These are phyloP conservation scores for Gandaritis pyraliata DNA, from an alignment of 2,888 invertebrate species.

Conservation along the genomic window DNA sequence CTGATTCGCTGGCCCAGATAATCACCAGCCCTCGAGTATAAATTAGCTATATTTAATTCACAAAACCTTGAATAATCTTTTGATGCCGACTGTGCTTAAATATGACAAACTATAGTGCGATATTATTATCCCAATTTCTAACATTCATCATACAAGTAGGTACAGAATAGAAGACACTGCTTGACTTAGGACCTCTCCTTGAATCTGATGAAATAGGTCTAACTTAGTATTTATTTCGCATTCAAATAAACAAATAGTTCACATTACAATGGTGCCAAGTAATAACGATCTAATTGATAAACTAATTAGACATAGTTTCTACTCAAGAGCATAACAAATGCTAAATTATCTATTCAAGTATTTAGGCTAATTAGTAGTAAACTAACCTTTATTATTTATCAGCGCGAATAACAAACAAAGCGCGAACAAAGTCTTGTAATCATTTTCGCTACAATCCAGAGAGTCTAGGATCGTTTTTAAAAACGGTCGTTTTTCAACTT, in stretches of 20 bases:
- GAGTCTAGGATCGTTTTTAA: constrained; percentile 94
- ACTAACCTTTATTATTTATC: constrained; percentile 95
- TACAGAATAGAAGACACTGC: background rate
- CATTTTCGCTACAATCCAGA: constrained; percentile 95
- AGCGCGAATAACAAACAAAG: constrained; percentile 96
- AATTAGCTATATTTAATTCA: too few species aligned
- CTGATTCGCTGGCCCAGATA: too few species aligned
- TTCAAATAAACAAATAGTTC: background rate
- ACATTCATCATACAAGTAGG: background rate
- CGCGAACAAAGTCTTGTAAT: constrained; percentile 96
- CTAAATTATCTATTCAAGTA: constrained; percentile 19
- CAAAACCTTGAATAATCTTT: too few species aligned
- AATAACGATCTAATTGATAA: constrained; percentile 22
- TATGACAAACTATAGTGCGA: too few species aligned
- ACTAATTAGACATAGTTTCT: constrained; percentile 27
- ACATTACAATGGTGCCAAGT: constrained; percentile 17
- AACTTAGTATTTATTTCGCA: background rate
- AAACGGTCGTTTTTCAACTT: constrained; percentile 89
- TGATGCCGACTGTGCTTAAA: too few species aligned
- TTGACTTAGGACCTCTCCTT: background rate
- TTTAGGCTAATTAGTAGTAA: constrained; percentile 23
- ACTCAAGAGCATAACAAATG: constrained; percentile 32
- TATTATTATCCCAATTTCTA: too few species aligned
- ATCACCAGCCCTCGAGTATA: too few species aligned
- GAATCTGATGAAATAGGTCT: background rate